Percentiles rank a stretch among this genome's conserved stretches.
Conservation (phyloP, 2,797 vertebrate species). For the Schizopygopsis pylzovi region DNA sequence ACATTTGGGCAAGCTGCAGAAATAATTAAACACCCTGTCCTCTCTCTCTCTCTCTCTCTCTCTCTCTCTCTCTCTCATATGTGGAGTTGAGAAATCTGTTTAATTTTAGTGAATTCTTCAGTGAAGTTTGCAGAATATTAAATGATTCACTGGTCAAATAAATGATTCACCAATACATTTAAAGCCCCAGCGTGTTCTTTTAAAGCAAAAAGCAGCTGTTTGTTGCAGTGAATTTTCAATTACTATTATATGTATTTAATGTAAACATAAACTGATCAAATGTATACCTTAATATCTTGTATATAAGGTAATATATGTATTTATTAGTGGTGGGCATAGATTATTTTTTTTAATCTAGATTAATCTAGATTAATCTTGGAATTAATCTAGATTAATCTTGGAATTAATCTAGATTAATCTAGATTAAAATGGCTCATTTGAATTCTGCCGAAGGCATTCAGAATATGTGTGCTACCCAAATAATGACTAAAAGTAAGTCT, state of each 20-base stretch:
- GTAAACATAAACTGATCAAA: background rate
- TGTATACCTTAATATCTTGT: background rate
- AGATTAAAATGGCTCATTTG: too few species aligned
- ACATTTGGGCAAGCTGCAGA: background rate
- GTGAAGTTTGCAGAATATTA: background rate
- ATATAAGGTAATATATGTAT: background rate
- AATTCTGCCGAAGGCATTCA: too few species aligned
- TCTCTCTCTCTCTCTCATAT: background rate
- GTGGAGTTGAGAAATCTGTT: background rate
- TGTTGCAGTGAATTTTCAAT: background rate
- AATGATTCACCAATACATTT: background rate
- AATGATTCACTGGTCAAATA: background rate
- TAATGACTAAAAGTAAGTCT: too few species aligned
- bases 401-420: too few species aligned
- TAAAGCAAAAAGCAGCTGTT: background rate
- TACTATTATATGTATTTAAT: background rate
- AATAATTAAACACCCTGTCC: background rate
- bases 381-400: too few species aligned
- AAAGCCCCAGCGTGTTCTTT: background rate
- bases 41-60: background rate
- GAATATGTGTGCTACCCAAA: too few species aligned
- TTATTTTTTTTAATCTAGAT: too few species aligned
- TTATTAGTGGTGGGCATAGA: too few species aligned
- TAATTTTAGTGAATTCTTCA: background rate
- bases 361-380: too few species aligned